Evolutionary conservation across 2,888 invertebrate species (phyloP).

Genomic region (Lithophane ornitopus): DNA sequence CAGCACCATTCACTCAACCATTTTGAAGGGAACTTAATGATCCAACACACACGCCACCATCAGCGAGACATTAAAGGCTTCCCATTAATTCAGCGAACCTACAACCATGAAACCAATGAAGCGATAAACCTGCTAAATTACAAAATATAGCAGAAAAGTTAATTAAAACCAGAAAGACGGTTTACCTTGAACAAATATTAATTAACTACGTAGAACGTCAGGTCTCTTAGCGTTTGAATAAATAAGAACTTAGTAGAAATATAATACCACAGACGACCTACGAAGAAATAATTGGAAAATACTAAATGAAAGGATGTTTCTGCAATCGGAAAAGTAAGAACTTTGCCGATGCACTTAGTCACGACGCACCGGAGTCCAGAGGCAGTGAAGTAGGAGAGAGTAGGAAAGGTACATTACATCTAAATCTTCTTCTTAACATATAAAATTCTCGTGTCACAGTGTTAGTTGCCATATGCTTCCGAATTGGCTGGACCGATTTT

Average conservation of each 20-base stretch:
- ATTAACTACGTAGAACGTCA: conserved; percentile 22
- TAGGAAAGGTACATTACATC: no score
- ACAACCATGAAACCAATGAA: neutral
- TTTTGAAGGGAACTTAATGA: no score
- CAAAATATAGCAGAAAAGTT: conserved; percentile 15
- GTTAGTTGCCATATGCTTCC: no score
- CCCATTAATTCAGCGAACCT: neutral
- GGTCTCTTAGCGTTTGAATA: neutral
- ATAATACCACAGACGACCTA: conserved; percentile 5
- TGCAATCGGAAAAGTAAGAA: neutral
- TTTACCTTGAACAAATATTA: conserved; percentile 20
- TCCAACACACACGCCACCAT: no score
- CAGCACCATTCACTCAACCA: no score
- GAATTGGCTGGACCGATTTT: no score
- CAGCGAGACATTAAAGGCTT: no score
- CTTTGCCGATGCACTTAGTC: conserved; percentile 28
- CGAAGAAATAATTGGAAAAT: conserved; percentile 37
- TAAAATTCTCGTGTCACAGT: no score
- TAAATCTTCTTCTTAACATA: no score
- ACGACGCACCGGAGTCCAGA: no score
- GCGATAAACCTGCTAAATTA: neutral
- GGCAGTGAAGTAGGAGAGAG: no score
- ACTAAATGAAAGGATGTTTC: conserved; percentile 5
- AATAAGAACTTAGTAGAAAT: conserved; percentile 6
- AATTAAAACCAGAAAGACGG: conserved; percentile 27